Conservation (phyloP, 2,888 invertebrate genomes). For the Chymomyza procnemis region DNA sequence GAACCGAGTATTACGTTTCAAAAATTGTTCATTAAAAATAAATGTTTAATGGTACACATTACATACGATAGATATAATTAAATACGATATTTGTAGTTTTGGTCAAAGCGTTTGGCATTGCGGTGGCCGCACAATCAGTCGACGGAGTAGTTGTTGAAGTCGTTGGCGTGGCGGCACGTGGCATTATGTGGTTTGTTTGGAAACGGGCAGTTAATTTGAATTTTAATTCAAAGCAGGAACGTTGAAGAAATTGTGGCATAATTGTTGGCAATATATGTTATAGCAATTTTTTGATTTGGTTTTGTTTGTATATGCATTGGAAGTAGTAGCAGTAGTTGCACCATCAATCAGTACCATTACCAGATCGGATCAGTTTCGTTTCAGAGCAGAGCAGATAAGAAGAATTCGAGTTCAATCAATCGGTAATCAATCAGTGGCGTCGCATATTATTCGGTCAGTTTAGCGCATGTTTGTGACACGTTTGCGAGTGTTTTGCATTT, state of each 20-base stretch:
- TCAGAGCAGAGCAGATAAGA: slow-evolving; percentile 70
- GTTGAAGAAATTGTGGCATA: slow-evolving; percentile 62
- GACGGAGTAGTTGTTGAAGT: slow-evolving; percentile 63
- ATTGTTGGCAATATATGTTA: slow-evolving; percentile 1
- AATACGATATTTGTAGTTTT: slow-evolving; percentile 15
- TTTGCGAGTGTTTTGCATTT: slow-evolving; percentile 43
- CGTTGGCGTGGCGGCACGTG: slow-evolving; percentile 62
- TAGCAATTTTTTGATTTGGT: slow-evolving; percentile 11
- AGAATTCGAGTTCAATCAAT: slow-evolving; percentile 32
- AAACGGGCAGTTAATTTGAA: slow-evolving; percentile 14
- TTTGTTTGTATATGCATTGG: slow-evolving; percentile 27
- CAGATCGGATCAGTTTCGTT: slow-evolving; percentile 66
- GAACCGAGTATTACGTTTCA: neutral
- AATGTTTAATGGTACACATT: slow-evolving; percentile 6
- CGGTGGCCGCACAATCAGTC: slow-evolving; percentile 62
- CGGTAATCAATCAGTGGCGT: slow-evolving; percentile 62
- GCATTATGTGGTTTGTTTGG: slow-evolving; percentile 33
- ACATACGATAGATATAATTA: slow-evolving; percentile 4
- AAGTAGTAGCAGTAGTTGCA: slow-evolving; percentile 55
- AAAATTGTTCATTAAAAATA: neutral
- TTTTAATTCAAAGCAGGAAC: slow-evolving; percentile 62
- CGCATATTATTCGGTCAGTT: slow-evolving; percentile 41
- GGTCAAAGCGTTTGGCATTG: slow-evolving; percentile 58
- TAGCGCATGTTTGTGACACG: slow-evolving; percentile 33
- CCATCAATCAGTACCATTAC: slow-evolving; percentile 69